Evolutionary conservation across 1,140 invertebrate species (phyloP).

Genomic region (Periplaneta americana): DNA sequence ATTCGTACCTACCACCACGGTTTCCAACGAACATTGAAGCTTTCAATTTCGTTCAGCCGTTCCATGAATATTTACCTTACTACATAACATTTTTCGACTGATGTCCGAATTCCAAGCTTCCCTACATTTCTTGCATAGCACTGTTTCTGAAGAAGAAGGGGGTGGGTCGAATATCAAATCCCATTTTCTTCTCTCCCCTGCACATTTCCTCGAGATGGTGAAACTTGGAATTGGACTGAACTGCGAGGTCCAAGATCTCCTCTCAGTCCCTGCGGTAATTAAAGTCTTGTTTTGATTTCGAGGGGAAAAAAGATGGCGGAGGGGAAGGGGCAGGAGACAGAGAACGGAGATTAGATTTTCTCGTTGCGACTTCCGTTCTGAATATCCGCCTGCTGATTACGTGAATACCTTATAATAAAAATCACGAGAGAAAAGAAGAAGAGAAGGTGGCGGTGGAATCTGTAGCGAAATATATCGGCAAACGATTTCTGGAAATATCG

Average conservation of each 20-base stretch:
- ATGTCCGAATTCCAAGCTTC: too few species aligned
- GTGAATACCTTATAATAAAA: constrained; percentile 5
- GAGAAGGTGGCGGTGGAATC: too few species aligned
- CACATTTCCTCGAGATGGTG: neutral
- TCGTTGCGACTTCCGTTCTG: neutral
- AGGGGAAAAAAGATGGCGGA: neutral
- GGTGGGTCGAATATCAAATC: neutral
- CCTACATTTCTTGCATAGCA: neutral
- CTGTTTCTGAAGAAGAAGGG: neutral
- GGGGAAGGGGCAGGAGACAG: neutral
- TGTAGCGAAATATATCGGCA: too few species aligned
- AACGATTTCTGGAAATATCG: too few species aligned
- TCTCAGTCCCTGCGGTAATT: neutral
- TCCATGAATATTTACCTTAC: too few species aligned
- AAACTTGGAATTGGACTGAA: neutral
- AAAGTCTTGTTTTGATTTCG: constrained; percentile 11
- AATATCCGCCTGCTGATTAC: constrained; percentile 11
- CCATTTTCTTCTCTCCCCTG: neutral
- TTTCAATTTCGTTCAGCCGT: too few species aligned
- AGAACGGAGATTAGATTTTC: constrained; percentile 6
- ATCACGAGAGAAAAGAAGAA: neutral
- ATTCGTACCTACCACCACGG: too few species aligned
- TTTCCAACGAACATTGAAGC: too few species aligned
- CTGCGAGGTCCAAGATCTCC: neutral
- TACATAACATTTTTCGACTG: too few species aligned